Conservation (phyloP, 1,140 invertebrate genomes). For the Aradophagus sp. region DNA sequence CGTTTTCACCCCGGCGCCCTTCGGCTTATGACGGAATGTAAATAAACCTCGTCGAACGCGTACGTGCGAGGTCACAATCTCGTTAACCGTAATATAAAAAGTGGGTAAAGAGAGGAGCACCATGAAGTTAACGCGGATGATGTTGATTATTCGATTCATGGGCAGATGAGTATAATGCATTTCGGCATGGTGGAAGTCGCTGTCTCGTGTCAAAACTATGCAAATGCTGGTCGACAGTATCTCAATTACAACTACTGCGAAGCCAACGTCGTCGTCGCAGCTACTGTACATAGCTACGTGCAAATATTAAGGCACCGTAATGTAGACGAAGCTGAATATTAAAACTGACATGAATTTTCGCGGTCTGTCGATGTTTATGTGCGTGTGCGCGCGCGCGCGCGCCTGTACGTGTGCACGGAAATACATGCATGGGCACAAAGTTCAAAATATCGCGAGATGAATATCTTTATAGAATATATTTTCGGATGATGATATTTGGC, state of each 20-base stretch:
- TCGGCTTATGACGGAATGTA: too few species aligned
- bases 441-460: slow-evolving; percentile 19
- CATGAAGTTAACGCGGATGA: slow-evolving; percentile 52
- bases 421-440: too few species aligned
- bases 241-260: slow-evolving; percentile 54
- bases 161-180: slow-evolving; percentile 53
- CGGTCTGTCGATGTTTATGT: too few species aligned
- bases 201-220: slow-evolving; percentile 56
- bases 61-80: slow-evolving; percentile 36
- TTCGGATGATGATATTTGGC: slow-evolving; percentile 17
- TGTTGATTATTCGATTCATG: slow-evolving; percentile 58
- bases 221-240: slow-evolving; percentile 55
- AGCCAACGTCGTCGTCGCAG: slow-evolving; percentile 42
- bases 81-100: slow-evolving; percentile 52
- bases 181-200: slow-evolving; percentile 51
- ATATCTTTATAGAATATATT: slow-evolving; percentile 31
- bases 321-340: slow-evolving; percentile 62
- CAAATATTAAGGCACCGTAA: slow-evolving; percentile 55
- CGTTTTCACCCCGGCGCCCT: too few species aligned
- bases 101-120: slow-evolving; percentile 31
- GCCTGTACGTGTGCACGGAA: background rate
- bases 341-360: slow-evolving; percentile 60
- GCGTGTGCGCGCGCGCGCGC: background rate
- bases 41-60: slow-evolving; percentile 35
- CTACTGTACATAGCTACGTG: slow-evolving; percentile 36